Percentiles rank a stretch among this genome's conserved stretches.
Evolutionary conservation across 2,888 invertebrate species (phyloP).

Genomic region (Acanthosepion esculentum): DNA sequence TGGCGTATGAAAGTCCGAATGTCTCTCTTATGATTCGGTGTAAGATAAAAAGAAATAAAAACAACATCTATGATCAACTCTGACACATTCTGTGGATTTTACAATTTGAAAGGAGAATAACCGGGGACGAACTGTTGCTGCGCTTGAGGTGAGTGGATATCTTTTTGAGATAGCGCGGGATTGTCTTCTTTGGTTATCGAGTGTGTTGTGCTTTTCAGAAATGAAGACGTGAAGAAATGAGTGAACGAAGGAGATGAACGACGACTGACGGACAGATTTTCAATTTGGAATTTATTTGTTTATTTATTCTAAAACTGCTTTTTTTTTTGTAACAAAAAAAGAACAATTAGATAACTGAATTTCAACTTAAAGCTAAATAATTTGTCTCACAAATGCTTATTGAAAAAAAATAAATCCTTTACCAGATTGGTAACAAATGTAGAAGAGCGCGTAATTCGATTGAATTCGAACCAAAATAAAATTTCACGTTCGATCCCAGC

Average conservation of each 20-base stretch:
- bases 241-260: not conserved
- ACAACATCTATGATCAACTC: constrained; percentile 14
- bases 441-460: not conserved
- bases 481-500: not conserved
- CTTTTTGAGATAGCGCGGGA: not conserved
- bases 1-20: not conserved
- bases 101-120: constrained; percentile 22
- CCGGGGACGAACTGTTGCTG: constrained; percentile 33
- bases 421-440: not conserved
- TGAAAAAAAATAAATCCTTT: not conserved
- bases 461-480: not conserved
- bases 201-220: not conserved
- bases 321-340: not conserved
- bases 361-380: not conserved
- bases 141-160: not conserved
- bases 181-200: not conserved
- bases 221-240: not conserved
- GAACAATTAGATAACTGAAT: not conserved
- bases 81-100: not conserved
- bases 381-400: not conserved
- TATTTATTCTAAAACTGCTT: not conserved
- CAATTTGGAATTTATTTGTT: not conserved
- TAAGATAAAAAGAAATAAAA: constrained; percentile 17
- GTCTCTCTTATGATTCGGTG: not conserved
- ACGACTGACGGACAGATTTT: not conserved